Evolutionary conservation across 2,797 vertebrate species (phyloP).

Genomic region (Poeciliopsis gracilis): DNA sequence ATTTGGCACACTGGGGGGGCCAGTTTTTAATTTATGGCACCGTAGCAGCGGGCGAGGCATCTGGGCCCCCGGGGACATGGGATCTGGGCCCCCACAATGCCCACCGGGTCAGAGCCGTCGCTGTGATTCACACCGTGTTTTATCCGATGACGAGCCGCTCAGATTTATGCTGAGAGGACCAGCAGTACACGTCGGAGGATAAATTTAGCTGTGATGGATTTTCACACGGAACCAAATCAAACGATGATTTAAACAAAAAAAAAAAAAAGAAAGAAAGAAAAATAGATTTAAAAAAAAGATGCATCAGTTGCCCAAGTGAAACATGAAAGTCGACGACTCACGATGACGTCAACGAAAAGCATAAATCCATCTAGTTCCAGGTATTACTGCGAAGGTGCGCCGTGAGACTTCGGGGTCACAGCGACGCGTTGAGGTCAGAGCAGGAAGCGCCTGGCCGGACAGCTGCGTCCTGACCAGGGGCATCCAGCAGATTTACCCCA

Average conservation of each 20-base stretch:
- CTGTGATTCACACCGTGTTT: slow-evolving; percentile 50
- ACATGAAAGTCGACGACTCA: slow-evolving; percentile 12
- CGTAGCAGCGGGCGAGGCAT: slow-evolving; percentile 45
- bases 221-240: slow-evolving; percentile 2
- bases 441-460: slow-evolving; percentile 52
- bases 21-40: slow-evolving; percentile 68
- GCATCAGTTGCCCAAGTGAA: slow-evolving; percentile 8
- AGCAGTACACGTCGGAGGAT: slow-evolving; percentile 47
- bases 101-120: slow-evolving; percentile 20
- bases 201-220: slow-evolving; percentile 31
- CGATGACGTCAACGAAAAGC: slow-evolving; percentile 8
- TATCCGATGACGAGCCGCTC: slow-evolving; percentile 47
- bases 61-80: slow-evolving; percentile 48
- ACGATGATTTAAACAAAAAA: too few relatives aligned
- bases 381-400: slow-evolving; percentile 40
- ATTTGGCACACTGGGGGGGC: slow-evolving; percentile 64
- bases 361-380: slow-evolving; percentile 48
- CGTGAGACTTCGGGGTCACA: slow-evolving; percentile 45
- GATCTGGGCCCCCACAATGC: slow-evolving; percentile 43
- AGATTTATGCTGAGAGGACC: slow-evolving; percentile 48
- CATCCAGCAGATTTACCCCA: slow-evolving; percentile 49
- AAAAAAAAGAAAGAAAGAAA: neutral
- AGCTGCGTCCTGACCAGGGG: slow-evolving; percentile 69
- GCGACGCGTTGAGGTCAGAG: slow-evolving; percentile 58
- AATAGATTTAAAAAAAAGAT: neutral